Evolutionary conservation across 2,113 vertebrate species (phyloP), one percentile per base, ranked within the genome.

Genomic region (Rousettus leschenaultii): DNA sequence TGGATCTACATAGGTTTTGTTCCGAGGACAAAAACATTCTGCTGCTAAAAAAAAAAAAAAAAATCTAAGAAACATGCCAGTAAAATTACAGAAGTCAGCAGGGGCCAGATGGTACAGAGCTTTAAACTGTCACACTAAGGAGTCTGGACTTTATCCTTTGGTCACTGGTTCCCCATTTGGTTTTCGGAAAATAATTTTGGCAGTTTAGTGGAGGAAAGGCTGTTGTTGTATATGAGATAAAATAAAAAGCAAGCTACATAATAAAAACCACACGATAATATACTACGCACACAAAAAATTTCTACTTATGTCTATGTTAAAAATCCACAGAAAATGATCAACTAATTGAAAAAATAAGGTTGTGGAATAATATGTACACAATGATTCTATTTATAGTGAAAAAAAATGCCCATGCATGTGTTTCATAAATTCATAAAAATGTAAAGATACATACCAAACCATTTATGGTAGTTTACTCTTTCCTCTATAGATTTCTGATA

Each of bases 351-450:
- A 88, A 90, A 51, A 38, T 85, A 26, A 96, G 78, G 63, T 26
- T 65, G 51, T 16, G 91, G n/a, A 87, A 83, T 43, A 90, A 84
- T 43, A 90, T 6, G 1, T 63, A 86, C 65, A 86, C 40, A 45
- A 45, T 74, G 70, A 75, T 48, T 74, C 57, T 35, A 84, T 35
- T 70, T 45, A 86, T 2, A 38, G 35, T 83, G 53, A 57, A 75
- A 87, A 94, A 89, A 94, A 89, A 63, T 66, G 14, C 55, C 53
- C 28, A 2, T 38, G 14, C 48, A 14, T 48, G 33, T 74, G 10
- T 95, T 95, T 94, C 35, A 55, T 78, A 93, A 85, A 83, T 30
- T 61, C 53, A 74, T 61, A 59, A 86, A 61, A 85, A 89, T 70
- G n/a, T 16, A 74, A 79, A 88, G n/a, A 92, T 28, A 33, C 16